A percentile compares a stretch with the other conserved stretches of the same genome.
Conservation (phyloP, 2,113 vertebrate genomes). For the Sander lucioperca region DNA sequence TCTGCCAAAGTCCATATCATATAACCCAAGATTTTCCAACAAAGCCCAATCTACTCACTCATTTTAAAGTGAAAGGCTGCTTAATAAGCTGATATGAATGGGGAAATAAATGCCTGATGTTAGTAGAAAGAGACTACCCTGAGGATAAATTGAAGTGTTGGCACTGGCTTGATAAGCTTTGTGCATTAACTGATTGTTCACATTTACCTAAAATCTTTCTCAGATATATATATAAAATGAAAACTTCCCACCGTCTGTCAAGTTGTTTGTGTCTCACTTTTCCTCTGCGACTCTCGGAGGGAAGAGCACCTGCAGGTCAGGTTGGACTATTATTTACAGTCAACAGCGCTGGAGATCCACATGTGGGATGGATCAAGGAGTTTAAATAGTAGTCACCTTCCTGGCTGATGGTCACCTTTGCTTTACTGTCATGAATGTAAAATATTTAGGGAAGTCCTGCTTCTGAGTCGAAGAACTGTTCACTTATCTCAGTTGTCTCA, state of each 20-base stretch:
- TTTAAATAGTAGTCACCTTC: slow-evolving; percentile 27
- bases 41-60: slow-evolving; percentile 47
- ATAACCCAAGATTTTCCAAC: slow-evolving; percentile 71
- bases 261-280: slow-evolving; percentile 22
- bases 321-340: slow-evolving; percentile 66
- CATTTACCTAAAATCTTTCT: slow-evolving; percentile 8
- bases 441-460: neutral
- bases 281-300: slow-evolving; percentile 6
- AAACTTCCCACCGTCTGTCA: neutral
- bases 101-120: slow-evolving; percentile 45
- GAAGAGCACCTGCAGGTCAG: slow-evolving; percentile 60
- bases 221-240: neutral
- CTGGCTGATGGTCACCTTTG: slow-evolving; percentile 14
- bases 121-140: neutral
- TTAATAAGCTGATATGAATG: slow-evolving; percentile 51
- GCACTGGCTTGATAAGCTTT: neutral
- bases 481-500: neutral
- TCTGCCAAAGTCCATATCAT: slow-evolving; percentile 67
- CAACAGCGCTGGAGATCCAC: slow-evolving; percentile 55
- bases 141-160: slow-evolving; percentile 23
- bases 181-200: slow-evolving; percentile 2
- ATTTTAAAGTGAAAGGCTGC: slow-evolving; percentile 35
- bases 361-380: slow-evolving; percentile 57
- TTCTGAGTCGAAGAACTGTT: neutral
- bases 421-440: neutral